Evolutionary conservation across 2,888 invertebrate species (phyloP).

Genomic region (Himalopsyche japonica): DNA sequence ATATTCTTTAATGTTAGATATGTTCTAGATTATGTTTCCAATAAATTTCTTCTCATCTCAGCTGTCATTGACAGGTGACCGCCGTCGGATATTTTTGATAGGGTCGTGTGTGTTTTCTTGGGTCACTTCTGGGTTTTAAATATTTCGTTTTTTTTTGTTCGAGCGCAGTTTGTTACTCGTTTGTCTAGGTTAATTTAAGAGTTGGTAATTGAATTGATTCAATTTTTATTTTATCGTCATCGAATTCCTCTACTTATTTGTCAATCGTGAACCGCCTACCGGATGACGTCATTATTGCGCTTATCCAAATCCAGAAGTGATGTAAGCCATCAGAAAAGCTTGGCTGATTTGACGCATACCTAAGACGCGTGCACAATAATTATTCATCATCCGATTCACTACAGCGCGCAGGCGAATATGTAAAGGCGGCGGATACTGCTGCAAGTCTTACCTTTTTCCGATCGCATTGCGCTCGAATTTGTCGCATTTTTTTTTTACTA

Average conservation of each 20-base stretch:
- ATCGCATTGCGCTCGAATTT: background rate
- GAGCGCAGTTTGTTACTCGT: too few relatives aligned
- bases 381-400: background rate
- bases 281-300: slow-evolving; percentile 53
- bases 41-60: background rate
- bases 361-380: background rate
- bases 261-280: slow-evolving; percentile 45
- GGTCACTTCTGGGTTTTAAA: too few relatives aligned
- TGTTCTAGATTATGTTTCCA: background rate
- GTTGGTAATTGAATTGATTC: background rate
- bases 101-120: too few relatives aligned
- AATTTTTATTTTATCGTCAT: background rate
- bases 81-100: background rate
- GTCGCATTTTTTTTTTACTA: background rate
- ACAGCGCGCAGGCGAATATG: background rate
- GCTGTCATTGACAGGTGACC: background rate
- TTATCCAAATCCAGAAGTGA: slow-evolving; percentile 53
- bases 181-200: background rate
- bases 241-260: slow-evolving; percentile 27
- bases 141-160: too few relatives aligned
- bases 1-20: background rate
- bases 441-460: background rate
- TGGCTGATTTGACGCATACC: background rate
- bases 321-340: slow-evolving; percentile 49
- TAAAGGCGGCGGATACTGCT: background rate